Evolutionary conservation across 2,888 invertebrate genomes (phyloP), one percentile per base, ranked within the genome.

Genomic region (Hirtodrosophila confusa): DNA sequence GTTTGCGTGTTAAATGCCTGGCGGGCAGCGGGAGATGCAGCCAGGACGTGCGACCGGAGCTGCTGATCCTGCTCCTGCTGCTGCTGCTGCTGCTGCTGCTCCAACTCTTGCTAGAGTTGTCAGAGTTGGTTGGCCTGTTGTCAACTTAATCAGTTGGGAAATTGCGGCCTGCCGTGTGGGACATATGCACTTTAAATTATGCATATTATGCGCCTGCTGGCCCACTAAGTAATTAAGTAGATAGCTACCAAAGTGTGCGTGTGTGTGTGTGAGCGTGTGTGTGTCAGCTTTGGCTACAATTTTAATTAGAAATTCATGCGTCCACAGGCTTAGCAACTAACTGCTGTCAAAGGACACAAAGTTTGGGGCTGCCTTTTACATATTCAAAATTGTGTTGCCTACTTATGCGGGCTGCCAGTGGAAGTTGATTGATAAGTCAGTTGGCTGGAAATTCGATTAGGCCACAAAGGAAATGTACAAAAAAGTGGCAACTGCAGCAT

Each of bases 161-260:
- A 35, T 64, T 60, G 53, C 23, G 40, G 67, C 35, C 37, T 45
- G 39, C 31, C 48, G 41, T 64, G 56, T 55, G 69, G 69, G 61
- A 69, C 69, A 86, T 77, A 80, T 84, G 83, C 86, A 88, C 86
- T 88, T 75, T 74, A 75, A 73, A 86, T 86, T 78, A 86, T 86
- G 82, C 78, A 86, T 76, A 76, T 61, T 64, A 71, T 72, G 64
- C 62, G 41, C 65, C 60, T 57, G 45, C 41, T 45, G 33, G 54
- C 61, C 63, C 67, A 73, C 75, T 77, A 80, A 84, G 88, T 88
- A 87, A 86, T 88, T 86, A 86, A 87, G 75, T 73, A 80, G 79
- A 78, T 79, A 71, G 75, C 78, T 73, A 65, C 68, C 73, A 66
- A 12, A 5, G 39, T 29, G 48, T 43, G 40, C 66, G 23, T 5